These are phyloP conservation scores for Orussus abietinus DNA, from an alignment of 1,140 invertebrate genomes.

Conservation along the genomic window DNA sequence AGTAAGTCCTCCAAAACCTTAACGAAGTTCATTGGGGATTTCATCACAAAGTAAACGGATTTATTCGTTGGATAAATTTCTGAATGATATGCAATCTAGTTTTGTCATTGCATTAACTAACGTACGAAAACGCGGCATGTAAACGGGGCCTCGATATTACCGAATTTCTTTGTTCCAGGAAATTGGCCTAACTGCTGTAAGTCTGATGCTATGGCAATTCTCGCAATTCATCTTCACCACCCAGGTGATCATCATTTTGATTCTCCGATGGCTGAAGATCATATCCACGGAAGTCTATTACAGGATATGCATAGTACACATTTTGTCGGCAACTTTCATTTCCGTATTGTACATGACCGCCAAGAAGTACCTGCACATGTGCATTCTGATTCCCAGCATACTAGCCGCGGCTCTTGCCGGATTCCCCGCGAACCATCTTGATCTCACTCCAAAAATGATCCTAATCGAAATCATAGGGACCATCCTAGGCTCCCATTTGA, in stretches of 20 bases:
- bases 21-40: too few relatives aligned
- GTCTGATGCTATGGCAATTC: conserved; percentile 70
- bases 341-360: conserved; percentile 59
- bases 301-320: conserved; percentile 56
- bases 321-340: conserved; percentile 58
- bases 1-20: too few relatives aligned
- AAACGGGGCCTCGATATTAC: too few relatives aligned
- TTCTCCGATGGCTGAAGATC: conserved; percentile 62
- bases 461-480: conserved; percentile 34
- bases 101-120: too few relatives aligned
- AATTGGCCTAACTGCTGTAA: conserved; percentile 42
- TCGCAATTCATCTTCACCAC: conserved; percentile 74
- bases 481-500: conserved; percentile 27
- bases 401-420: too few relatives aligned
- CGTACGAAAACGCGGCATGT: too few relatives aligned
- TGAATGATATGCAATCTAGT: too few relatives aligned
- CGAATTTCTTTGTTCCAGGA: conserved; percentile 21
- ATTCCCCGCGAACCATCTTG: too few relatives aligned
- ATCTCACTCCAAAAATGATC: conserved; percentile 13
- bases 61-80: too few relatives aligned
- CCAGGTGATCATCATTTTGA: conserved; percentile 62
- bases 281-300: conserved; percentile 54
- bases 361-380: conserved; percentile 64
- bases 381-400: conserved; percentile 42
- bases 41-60: too few relatives aligned